Conservation (phyloP, 2,113 vertebrate species). For the Columbina picui region DNA sequence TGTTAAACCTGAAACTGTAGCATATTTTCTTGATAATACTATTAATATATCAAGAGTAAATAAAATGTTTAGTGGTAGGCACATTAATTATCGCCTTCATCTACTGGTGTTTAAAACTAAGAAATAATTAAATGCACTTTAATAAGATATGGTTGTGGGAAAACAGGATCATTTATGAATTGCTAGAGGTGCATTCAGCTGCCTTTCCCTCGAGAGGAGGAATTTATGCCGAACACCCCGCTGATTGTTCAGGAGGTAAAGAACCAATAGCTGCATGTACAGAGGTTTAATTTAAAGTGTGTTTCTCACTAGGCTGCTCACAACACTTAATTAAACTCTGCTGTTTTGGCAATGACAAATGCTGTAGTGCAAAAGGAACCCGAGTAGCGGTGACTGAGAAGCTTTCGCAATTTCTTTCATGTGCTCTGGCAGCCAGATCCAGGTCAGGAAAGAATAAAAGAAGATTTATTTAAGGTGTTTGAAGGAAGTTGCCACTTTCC, state of each 20-base stretch:
- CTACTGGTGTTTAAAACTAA: slow-evolving; percentile 83
- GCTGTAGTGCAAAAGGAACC: slow-evolving; percentile 88
- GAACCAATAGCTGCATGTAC: slow-evolving; percentile 95
- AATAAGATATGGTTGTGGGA: slow-evolving; percentile 83
- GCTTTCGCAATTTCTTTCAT: slow-evolving; percentile 93
- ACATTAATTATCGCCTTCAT: slow-evolving; percentile 93
- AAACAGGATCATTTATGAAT: slow-evolving; percentile 89
- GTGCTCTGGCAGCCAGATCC: slow-evolving; percentile 86
- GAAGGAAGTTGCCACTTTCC: slow-evolving; percentile 69
- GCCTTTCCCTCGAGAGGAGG: slow-evolving; percentile 88
- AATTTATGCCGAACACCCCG: slow-evolving; percentile 92
- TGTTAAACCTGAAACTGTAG: slow-evolving; percentile 73
- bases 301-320: slow-evolving; percentile 99
- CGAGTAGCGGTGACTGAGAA: slow-evolving; percentile 87
- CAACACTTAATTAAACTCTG: slow-evolving; percentile 99
- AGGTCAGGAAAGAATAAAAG: slow-evolving; percentile 89
- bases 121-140: slow-evolving; percentile 89
- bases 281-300: slow-evolving; percentile 98
- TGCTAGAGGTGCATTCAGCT: slow-evolving; percentile 82
- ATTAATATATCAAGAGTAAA: slow-evolving; percentile 88
- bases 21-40: slow-evolving; percentile 78
- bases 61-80: slow-evolving; percentile 88
- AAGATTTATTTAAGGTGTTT: slow-evolving; percentile 81
- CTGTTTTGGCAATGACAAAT: slow-evolving; percentile 99
- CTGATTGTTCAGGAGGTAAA: slow-evolving; percentile 95